Base-by-base conservation (phyloP, 2,113 vertebrate genomes). In the Hypocryptadius cinnamomeus region DNA sequence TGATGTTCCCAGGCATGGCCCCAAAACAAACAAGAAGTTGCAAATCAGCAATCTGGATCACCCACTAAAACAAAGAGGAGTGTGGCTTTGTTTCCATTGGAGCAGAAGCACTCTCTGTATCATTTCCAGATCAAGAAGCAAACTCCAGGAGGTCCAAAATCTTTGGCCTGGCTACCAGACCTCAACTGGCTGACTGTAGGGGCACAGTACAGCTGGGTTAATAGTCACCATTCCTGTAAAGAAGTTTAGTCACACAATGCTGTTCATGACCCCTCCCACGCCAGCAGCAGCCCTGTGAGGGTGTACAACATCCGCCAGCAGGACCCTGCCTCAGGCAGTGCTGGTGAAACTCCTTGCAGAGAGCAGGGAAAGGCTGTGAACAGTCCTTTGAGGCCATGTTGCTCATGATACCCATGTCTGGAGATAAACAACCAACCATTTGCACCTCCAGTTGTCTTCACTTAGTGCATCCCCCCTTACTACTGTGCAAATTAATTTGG, bases 1-100 rank as follows among this genome's bases (percentile, higher is more conserved):
- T 15, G 11, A 33, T 66, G 60, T 51, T 93, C 82, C 76, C 27
- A 90, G 92, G 79, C 71, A 50, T 15, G 15, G 30, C 66, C 72
- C 69, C 85, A 96, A 96, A 92, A 84, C 68, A 95, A 95, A 60
- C 60, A 90, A 85, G 37, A 85, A 92, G 33, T 5, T 85, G 39
- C 85, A 73, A 77, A 24, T 88, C 83, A 78, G 39, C 76, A 90
- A 30, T 63, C 6, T 2, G 74, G 47, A 74, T 82, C 53, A 64
- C 27, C 28, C 4, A 18, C 33, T 71, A 35, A 66, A 82, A 69
- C 2, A 14, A 74, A 84, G 66, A 39, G 39, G 54, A 88, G 18
- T 18, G 51, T 83, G 68, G 3, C 47, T 88, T 63, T 42, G 30
- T 61, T 90, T 85, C 78, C 47, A 11, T 1, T 48, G 74, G 66